Conservation (phyloP, 2,888 invertebrate species). For the Lymantria monacha region DNA sequence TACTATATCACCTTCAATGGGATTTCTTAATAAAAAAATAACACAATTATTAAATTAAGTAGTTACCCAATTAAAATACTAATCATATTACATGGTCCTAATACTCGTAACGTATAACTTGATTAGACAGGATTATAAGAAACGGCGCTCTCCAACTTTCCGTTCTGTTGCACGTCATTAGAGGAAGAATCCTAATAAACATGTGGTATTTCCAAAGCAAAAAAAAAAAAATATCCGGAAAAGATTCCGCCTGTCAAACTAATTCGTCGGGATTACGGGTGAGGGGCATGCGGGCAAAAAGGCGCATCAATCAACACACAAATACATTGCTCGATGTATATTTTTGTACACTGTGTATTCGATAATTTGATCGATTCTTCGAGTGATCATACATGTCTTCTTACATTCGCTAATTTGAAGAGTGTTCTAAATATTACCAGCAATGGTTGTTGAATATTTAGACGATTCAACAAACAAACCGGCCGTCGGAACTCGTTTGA, state of each 20-base stretch:
- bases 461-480: conserved; percentile 4
- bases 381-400: conserved; percentile 21
- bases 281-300: conserved; percentile 72
- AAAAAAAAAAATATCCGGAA: conserved; percentile 70
- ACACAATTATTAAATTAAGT: too few species aligned
- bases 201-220: conserved; percentile 67
- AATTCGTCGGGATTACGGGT: conserved; percentile 67
- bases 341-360: conserved; percentile 36
- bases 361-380: conserved; percentile 26
- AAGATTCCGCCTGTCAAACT: conserved; percentile 75
- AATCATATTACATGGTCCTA: too few species aligned
- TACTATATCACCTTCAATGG: too few species aligned
- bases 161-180: conserved; percentile 74
- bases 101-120: neutral
- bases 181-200: conserved; percentile 59
- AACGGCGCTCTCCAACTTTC: conserved; percentile 38
- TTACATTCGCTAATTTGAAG: conserved; percentile 10
- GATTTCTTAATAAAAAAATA: too few species aligned
- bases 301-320: conserved; percentile 65
- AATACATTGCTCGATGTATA: conserved; percentile 44
- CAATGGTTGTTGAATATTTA: conserved; percentile 16
- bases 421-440: conserved; percentile 12
- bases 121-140: conserved; percentile 4
- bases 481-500: conserved; percentile 36
- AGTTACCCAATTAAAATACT: too few species aligned